Conservation (phyloP, 2,888 invertebrate species). For the Salpingus planirostris region DNA sequence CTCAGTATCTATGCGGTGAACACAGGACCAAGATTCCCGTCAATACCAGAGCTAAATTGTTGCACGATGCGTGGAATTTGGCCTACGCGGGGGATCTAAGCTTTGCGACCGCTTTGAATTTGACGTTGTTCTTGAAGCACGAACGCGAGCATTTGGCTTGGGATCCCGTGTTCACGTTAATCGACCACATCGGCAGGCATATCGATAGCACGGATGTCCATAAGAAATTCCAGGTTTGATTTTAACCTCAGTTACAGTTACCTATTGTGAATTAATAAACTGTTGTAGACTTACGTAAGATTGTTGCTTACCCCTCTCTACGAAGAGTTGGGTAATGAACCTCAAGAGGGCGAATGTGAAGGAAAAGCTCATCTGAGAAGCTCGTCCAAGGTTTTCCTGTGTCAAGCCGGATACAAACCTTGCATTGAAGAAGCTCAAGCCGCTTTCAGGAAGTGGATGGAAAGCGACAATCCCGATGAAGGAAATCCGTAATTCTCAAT, state of each 20-base stretch:
- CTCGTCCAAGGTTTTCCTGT: conserved; percentile 62
- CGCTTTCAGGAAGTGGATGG: conserved; percentile 68
- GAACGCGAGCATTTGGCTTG: conserved; percentile 71
- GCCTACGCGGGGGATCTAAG: conserved; percentile 70
- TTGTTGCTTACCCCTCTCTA: conserved; percentile 62
- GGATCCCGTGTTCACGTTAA: conserved; percentile 76
- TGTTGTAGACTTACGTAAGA: conserved; percentile 57
- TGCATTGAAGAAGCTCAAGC: conserved; percentile 68
- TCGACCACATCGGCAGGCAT: conserved; percentile 69
- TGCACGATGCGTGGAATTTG: conserved; percentile 71
- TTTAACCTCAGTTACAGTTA: no score
- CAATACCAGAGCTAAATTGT: conserved; percentile 62
- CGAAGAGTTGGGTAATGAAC: conserved; percentile 52
- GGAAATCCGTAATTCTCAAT: conserved; percentile 67
- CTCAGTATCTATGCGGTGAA: conserved; percentile 52
- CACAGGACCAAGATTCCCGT: conserved; percentile 54
- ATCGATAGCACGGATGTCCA: conserved; percentile 58
- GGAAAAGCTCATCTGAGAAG: conserved; percentile 61
- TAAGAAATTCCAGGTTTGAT: conserved; percentile 60
- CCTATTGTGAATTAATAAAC: conserved; percentile 7
- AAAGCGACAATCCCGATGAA: conserved; percentile 61
- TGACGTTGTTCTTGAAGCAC: conserved; percentile 65
- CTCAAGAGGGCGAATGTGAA: conserved; percentile 51
- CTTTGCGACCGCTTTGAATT: conserved; percentile 66
- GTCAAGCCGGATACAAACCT: conserved; percentile 65